A percentile compares a stretch with the other conserved stretches of the same genome.
phyloP scores from a whole-genome alignment of 1,140 invertebrate genomes.

The Hesperophylax magnus region DNA sequence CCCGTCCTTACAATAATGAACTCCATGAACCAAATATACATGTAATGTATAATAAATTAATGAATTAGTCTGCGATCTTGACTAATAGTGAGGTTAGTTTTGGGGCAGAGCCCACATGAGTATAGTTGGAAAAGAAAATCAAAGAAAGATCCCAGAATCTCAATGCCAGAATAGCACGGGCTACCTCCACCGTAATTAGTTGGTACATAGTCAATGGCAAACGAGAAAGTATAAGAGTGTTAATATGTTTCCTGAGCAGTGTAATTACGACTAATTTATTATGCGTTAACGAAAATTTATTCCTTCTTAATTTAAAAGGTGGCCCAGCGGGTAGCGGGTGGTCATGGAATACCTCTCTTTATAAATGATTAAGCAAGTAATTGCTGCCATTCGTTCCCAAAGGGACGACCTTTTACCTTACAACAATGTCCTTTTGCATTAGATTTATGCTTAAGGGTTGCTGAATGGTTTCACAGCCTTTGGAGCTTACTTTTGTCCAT shows the following conservation, averaged over 20 bases:
- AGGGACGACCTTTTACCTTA: conserved; percentile 35
- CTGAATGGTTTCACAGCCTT: conserved; percentile 27
- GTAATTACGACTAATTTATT: conserved; percentile 33
- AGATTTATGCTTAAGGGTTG: conserved; percentile 31
- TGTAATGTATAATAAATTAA: too few relatives aligned
- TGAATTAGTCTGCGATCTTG: too few relatives aligned
- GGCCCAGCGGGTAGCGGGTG: not conserved
- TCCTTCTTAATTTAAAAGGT: conserved; percentile 35
- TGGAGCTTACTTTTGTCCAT: not conserved
- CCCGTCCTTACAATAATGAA: too few relatives aligned
- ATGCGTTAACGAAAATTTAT: conserved; percentile 38
- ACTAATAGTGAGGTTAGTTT: too few relatives aligned
- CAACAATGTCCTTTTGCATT: conserved; percentile 35
- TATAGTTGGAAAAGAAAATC: too few relatives aligned
- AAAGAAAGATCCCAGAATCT: too few relatives aligned
- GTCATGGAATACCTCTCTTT: conserved; percentile 23
- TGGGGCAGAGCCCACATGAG: too few relatives aligned
- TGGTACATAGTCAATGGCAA: too few relatives aligned
- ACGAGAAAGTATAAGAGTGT: not conserved
- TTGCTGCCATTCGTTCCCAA: conserved; percentile 27
- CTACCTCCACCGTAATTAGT: too few relatives aligned
- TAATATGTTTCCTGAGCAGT: conserved; percentile 29
- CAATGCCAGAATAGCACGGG: too few relatives aligned
- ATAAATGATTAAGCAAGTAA: conserved; percentile 38
- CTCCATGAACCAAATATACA: too few relatives aligned